These are phyloP conservation scores for Malthinus seriepunctatus DNA, from an alignment of 2,888 invertebrate species.

Conservation along the genomic window DNA sequence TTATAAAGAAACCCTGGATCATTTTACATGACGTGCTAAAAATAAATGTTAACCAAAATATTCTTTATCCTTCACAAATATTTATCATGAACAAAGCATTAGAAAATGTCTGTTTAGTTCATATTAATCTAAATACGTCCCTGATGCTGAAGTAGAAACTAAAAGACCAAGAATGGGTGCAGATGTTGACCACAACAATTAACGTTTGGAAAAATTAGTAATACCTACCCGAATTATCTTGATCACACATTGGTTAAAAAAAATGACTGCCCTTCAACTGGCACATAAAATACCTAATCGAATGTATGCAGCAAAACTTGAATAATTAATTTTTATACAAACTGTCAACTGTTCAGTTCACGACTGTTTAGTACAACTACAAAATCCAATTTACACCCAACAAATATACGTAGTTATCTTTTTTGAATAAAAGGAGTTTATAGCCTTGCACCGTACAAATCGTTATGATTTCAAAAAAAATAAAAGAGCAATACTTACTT, in stretches of 20 bases:
- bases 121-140: constrained; percentile 44
- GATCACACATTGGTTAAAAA: no score
- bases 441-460: neutral
- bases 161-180: constrained; percentile 41
- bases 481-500: constrained; percentile 14
- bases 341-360: constrained; percentile 46
- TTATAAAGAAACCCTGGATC: constrained; percentile 3
- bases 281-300: no score
- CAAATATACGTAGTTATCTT: constrained; percentile 35
- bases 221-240: no score
- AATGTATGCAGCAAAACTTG: constrained; percentile 3
- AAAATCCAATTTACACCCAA: constrained; percentile 49
- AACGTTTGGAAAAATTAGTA: neutral
- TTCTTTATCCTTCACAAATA: neutral
- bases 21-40: constrained; percentile 3
- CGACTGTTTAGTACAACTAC: constrained; percentile 41
- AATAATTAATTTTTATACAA: constrained; percentile 30
- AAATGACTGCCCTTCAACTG: no score
- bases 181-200: constrained; percentile 38
- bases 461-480: neutral
- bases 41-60: neutral
- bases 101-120: constrained; percentile 43
- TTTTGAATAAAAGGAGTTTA: constrained; percentile 17
- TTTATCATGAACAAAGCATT: constrained; percentile 39
- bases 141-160: constrained; percentile 41